Conservation (phyloP, 2,113 vertebrate species). For the crab-eating macaque (Macaca fascicularis) region DNA sequence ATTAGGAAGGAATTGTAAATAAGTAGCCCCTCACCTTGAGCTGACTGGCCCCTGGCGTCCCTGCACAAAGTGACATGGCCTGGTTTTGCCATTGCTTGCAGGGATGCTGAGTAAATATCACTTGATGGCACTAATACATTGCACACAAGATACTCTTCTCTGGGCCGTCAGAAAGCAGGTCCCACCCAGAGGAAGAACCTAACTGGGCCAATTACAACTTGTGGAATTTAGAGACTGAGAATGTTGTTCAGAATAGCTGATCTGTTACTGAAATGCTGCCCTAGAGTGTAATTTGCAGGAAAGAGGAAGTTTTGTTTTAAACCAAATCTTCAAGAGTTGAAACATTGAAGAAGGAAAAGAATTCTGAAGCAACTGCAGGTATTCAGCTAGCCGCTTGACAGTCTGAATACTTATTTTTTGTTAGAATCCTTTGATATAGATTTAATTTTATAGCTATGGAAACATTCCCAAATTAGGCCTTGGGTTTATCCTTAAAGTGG, state of each 20-base stretch:
- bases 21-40: neutral
- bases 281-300: neutral
- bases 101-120: neutral
- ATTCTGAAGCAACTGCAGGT: neutral
- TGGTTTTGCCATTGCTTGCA: neutral
- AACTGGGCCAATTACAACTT: neutral
- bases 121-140: neutral
- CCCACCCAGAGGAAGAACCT: slow-evolving; percentile 45
- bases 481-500: neutral
- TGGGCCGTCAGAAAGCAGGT: neutral
- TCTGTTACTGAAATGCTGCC: neutral
- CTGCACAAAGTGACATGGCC: neutral
- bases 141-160: neutral
- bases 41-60: neutral
- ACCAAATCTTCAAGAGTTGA: neutral
- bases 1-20: neutral
- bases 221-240: neutral
- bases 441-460: neutral
- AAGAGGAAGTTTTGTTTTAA: slow-evolving; percentile 14
- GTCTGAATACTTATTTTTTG: neutral
- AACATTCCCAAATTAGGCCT: neutral
- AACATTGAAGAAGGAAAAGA: neutral
- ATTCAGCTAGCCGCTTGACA: neutral
- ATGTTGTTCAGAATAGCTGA: neutral
- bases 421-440: neutral